Evolutionary conservation across 2,888 invertebrate genomes (phyloP).

Genomic region (Melinaea marsaeus): DNA sequence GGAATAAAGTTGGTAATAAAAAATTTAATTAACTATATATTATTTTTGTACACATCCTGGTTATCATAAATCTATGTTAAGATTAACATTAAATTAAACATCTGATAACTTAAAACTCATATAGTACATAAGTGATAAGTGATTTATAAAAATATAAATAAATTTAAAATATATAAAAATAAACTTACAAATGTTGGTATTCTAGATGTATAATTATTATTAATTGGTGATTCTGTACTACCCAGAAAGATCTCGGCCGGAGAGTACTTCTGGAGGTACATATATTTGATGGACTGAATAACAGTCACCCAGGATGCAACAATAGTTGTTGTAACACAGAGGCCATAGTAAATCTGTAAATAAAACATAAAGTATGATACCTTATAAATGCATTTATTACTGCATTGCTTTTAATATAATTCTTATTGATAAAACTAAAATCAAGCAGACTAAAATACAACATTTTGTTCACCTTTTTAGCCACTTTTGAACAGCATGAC

Average conservation of each 20-base stretch:
- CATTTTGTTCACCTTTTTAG: constrained; percentile 81
- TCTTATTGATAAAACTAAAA: not conserved
- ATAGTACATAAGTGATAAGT: not conserved
- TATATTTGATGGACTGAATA: constrained; percentile 93
- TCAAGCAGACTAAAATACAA: not conserved
- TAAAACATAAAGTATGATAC: constrained; percentile 19
- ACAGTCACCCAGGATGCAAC: constrained; percentile 95
- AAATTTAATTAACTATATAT: no score
- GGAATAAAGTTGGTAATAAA: no score
- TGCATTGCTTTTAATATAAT: constrained; percentile 5
- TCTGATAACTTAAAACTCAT: no score
- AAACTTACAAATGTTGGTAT: constrained; percentile 55
- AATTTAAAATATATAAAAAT: not conserved
- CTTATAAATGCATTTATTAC: constrained; percentile 20
- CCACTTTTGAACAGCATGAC: constrained; percentile 89
- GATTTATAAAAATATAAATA: not conserved
- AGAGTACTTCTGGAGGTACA: constrained; percentile 80
- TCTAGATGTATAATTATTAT: constrained; percentile 56
- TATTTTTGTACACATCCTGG: no score
- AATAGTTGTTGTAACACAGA: constrained; percentile 90
- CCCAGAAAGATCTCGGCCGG: constrained; percentile 58
- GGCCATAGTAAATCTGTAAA: constrained; percentile 90
- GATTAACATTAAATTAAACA: no score
- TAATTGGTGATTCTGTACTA: constrained; percentile 58
- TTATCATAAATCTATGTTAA: no score